Evolutionary conservation across 2,888 invertebrate species (phyloP), one percentile per base, ranked within the genome.

Genomic region (Protodeltote pygarga): DNA sequence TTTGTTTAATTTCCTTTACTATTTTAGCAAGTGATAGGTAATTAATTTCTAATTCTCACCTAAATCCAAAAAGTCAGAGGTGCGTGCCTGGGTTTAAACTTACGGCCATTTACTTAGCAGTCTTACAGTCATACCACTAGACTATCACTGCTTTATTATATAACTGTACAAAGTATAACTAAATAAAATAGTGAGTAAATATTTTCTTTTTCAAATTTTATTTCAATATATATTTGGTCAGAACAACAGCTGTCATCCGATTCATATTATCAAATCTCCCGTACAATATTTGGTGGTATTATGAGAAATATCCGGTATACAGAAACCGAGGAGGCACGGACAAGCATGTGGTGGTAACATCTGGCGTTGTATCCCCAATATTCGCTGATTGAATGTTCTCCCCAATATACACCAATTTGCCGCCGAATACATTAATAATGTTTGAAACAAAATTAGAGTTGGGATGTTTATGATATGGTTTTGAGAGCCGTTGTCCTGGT

Each of bases 351-450:
- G 14, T 25, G 50, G 49, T n/a, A 54, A 51, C 71, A 71, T 65
- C 73, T 71, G 71, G 55, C 40, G 37, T 31, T 45, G 41, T 51
- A 51, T 48, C 60, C 55, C 34, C 52, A 34, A 46, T 49, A 60
- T 52, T 37, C 47, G 42, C 58, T 68, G 65, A 70, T 68, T 63
- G 54, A 58, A 64, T 45, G 50, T 53, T 17, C 11, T 44, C 28
- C 38, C 47, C 60, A 40, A 64, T 65, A 60, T 53, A 55, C 51
- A 53, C 39, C 54, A 59, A 65, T 63, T 67, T 67, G 35, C 40
- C 52, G 29, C 42, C 33, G 50, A 72, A 65, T 67, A 62, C 58
- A 62, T 71, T 65, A 62, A 62, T 60, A 47, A 45, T 31, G 31
- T 46, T 53, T 28, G 33, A 46, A 20, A 41, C 13, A 5, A 13